phyloP scores from a whole-genome alignment of 2,888 invertebrate genomes.

The Zaprionus bogoriensis region DNA sequence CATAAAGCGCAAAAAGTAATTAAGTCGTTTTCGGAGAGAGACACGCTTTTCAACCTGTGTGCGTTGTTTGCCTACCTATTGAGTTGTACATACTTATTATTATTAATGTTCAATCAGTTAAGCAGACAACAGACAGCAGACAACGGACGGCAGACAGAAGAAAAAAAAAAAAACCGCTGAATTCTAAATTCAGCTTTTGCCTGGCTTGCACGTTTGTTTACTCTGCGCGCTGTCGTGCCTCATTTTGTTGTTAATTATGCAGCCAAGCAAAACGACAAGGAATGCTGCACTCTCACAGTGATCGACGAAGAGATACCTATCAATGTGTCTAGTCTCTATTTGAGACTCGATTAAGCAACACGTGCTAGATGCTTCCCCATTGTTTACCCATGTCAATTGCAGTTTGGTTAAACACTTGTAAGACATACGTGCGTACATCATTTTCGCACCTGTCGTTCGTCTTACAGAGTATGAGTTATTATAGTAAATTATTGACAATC shows the following conservation, averaged over 20 bases:
- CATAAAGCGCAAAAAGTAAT: constrained; percentile 42
- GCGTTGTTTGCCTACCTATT: constrained; percentile 33
- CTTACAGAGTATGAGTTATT: constrained; percentile 2
- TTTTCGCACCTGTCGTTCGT: not conserved
- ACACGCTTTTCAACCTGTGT: not conserved
- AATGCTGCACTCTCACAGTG: not conserved
- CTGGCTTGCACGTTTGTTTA: constrained; percentile 40
- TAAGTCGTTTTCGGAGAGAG: constrained; percentile 44
- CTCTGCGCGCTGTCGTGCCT: constrained; percentile 38
- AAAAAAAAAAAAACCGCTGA: constrained; percentile 12
- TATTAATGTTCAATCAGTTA: constrained; percentile 48
- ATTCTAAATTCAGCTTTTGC: constrained; percentile 33
- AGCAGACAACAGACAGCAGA: constrained; percentile 29
- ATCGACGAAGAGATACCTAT: constrained; percentile 13
- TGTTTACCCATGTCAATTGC: not conserved
- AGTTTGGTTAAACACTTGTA: not conserved
- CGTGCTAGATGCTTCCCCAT: not conserved
- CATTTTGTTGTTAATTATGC: constrained; percentile 54
- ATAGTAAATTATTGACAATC: constrained; percentile 6
- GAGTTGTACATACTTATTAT: constrained; percentile 35
- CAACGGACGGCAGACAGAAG: constrained; percentile 3
- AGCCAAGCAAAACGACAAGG: constrained; percentile 13
- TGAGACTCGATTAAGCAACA: not conserved
- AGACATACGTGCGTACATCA: not conserved
- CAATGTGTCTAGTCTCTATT: not conserved